Percentiles rank a stretch among this genome's conserved stretches.
Evolutionary conservation across 2,888 invertebrate genomes (phyloP).

Genomic region (Noctua fimbriata): DNA sequence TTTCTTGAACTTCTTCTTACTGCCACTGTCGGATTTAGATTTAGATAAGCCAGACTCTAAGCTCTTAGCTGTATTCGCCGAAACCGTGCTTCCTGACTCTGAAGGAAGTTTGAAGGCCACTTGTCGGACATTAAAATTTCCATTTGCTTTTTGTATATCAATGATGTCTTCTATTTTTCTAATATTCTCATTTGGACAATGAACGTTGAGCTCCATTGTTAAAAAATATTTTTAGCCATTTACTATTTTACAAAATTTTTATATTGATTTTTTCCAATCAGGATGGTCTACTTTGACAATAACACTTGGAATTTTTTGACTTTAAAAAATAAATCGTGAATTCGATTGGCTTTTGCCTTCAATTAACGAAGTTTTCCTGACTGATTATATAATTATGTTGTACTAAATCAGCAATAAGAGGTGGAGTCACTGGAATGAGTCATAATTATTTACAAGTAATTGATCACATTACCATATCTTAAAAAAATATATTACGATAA

Average conservation of each 20-base stretch:
- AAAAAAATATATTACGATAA: background rate
- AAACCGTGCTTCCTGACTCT: slow-evolving; percentile 74
- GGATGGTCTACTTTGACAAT: slow-evolving; percentile 72
- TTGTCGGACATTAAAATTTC: slow-evolving; percentile 79
- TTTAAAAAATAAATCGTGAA: slow-evolving; percentile 37
- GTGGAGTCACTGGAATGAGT: background rate
- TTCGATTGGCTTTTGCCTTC: background rate
- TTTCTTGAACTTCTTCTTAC: slow-evolving; percentile 78
- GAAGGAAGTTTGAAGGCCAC: slow-evolving; percentile 82
- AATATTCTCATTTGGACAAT: slow-evolving; percentile 74
- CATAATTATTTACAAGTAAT: slow-evolving; percentile 10
- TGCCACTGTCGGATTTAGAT: slow-evolving; percentile 67
- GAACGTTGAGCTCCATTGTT: slow-evolving; percentile 75
- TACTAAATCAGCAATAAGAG: background rate
- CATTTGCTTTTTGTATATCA: slow-evolving; percentile 86
- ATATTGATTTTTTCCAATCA: slow-evolving; percentile 70
- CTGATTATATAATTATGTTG: background rate
- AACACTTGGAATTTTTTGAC: slow-evolving; percentile 47
- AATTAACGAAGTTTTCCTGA: background rate
- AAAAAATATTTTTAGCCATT: slow-evolving; percentile 68
- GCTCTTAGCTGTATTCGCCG: slow-evolving; percentile 77
- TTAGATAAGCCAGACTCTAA: slow-evolving; percentile 80
- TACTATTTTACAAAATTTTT: slow-evolving; percentile 75
- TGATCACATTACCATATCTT: background rate
- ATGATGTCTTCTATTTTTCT: slow-evolving; percentile 87